Evolutionary conservation across 2,888 invertebrate genomes (phyloP), one percentile per base, ranked within the genome.

Genomic region (Drosophila anomalata): DNA sequence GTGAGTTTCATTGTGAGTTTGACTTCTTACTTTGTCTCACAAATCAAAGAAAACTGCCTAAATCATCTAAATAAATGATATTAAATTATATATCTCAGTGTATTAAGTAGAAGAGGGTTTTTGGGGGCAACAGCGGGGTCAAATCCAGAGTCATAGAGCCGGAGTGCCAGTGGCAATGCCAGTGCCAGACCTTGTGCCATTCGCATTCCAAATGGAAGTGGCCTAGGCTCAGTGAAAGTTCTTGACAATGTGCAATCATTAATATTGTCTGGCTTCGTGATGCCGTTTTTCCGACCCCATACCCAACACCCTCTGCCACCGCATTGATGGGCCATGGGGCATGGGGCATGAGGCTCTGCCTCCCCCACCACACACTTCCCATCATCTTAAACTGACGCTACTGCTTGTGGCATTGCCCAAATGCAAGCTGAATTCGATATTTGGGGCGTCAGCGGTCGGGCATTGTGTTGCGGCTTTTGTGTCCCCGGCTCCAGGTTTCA

Each of bases 201-300:
- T 75, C 72, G 70, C 80, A 85, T 51, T 79, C 76, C 73, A 59
- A 86, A 83, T 79, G 87, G 81, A 80, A 87, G 81, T 79, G 84
- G 81, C 84, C 80, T 83, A 72, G 78, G 84, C 84, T 42, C 78
- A 81, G 81, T 81, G 81, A 81, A 81, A 81, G 81, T 81, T 81
- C 87, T 82, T 82, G 87, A 84, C 87, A 87, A 82, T 82, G 87
- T 80, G 87, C 81, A 81, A 42, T 81, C 81, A 81, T 81, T 81
- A 81, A 81, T 81, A 81, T 81, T 87, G 81, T 81, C 87, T 86
- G 76, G 63, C 66, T 65, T 78, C 65, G 65, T 68, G 77, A 74
- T 70, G 74, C 53, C 47, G 60, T 42, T 70, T 48, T 46, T 44
- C 59, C 60, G 22, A 47, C 50, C 50, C 67, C 47, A 52, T n/a